Percentiles rank a stretch among this genome's conserved stretches.
phyloP scores from a whole-genome alignment of 2,888 invertebrate genomes.

The Leucoptera coffeella region DNA sequence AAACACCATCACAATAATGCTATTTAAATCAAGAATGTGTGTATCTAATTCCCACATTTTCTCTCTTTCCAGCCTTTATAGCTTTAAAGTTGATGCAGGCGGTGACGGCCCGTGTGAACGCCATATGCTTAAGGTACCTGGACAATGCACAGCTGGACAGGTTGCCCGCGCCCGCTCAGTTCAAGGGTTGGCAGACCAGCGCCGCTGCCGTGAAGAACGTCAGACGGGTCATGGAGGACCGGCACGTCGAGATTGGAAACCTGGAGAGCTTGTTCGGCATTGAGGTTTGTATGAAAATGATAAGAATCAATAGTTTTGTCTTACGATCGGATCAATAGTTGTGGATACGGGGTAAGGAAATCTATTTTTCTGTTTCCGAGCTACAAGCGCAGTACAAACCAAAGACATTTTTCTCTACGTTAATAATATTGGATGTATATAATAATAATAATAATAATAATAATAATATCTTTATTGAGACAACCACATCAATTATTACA shows the following conservation, averaged over 20 bases:
- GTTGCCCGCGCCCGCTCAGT: constrained; percentile 50
- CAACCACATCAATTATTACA: too few species aligned
- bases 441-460: too few species aligned
- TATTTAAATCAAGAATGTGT: too few species aligned
- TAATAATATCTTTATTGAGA: too few species aligned
- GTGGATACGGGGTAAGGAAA: neutral
- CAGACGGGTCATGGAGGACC: constrained; percentile 87
- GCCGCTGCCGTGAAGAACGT: constrained; percentile 74
- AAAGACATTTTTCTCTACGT: too few species aligned
- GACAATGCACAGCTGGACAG: constrained; percentile 61
- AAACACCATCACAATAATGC: too few species aligned
- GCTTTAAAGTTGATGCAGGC: constrained; percentile 70
- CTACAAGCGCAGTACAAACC: neutral
- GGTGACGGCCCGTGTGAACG: constrained; percentile 65
- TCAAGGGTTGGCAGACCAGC: constrained; percentile 47
- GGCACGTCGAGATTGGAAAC: constrained; percentile 78
- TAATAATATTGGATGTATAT: too few species aligned
- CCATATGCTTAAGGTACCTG: constrained; percentile 62
- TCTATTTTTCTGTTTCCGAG: neutral
- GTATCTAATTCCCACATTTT: too few species aligned
- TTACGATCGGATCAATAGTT: neutral
- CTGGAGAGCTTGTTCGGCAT: constrained; percentile 75
- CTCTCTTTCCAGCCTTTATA: constrained; percentile 66
- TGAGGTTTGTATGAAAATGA: constrained; percentile 64
- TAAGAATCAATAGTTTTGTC: neutral